Percentiles rank a stretch among this genome's conserved stretches.
phyloP scores from a whole-genome alignment of 92 coral and sea anemone species.

The Zoanthus sociatus region DNA sequence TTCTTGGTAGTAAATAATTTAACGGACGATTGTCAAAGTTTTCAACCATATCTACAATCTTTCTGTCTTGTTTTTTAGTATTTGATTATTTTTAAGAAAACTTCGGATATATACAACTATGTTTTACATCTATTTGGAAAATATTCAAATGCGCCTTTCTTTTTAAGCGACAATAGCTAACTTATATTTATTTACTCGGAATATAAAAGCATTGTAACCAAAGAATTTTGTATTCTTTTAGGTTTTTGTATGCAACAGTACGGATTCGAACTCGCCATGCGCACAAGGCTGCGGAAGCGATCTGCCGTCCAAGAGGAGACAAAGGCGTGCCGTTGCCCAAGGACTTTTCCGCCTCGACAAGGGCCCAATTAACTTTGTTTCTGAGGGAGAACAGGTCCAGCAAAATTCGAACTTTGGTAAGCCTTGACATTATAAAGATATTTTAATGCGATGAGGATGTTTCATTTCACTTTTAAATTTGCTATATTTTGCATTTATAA shows the following conservation, averaged over 20 bases:
- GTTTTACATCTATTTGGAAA: too few species aligned
- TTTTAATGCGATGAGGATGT: too few species aligned
- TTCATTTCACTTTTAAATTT: neutral
- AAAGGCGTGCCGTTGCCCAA: constrained; percentile 14
- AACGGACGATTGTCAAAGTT: too few species aligned
- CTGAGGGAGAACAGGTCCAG: neutral
- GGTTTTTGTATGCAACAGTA: constrained; percentile 40
- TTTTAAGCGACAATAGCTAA: too few species aligned
- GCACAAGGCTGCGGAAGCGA: constrained; percentile 13
- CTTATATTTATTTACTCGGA: neutral
- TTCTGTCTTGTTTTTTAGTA: too few species aligned
- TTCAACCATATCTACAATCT: too few species aligned
- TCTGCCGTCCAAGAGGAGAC: neutral
- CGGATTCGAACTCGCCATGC: constrained; percentile 29
- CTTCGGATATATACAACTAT: too few species aligned
- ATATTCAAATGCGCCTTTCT: too few species aligned
- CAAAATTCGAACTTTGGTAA: constrained; percentile 3
- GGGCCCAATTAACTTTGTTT: constrained; percentile 25
- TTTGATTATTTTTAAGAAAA: too few species aligned
- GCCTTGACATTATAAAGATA: neutral
- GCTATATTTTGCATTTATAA: neutral
- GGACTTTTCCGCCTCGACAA: neutral
- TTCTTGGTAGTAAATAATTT: too few species aligned
- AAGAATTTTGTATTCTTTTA: neutral
- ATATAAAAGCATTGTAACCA: too few species aligned